These are phyloP conservation scores for Climacteris rufus DNA, from an alignment of 2,113 vertebrate genomes.

Conservation along the genomic window DNA sequence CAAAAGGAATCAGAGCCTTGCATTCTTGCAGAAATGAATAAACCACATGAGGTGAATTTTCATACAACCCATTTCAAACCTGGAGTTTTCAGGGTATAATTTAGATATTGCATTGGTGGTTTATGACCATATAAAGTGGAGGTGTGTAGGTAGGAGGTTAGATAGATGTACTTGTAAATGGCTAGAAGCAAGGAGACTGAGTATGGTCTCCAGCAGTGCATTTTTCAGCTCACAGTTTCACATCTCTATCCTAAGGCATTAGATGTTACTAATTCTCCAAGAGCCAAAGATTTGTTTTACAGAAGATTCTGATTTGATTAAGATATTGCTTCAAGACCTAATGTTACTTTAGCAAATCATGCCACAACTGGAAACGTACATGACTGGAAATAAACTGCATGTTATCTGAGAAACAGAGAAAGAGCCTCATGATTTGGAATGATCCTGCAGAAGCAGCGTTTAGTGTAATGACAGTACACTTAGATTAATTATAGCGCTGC, in stretches of 20 bases:
- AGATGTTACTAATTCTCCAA: constrained; percentile 73
- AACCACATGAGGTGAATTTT: constrained; percentile 65
- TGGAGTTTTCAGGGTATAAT: constrained; percentile 70
- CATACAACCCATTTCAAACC: constrained; percentile 56
- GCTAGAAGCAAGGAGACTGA: constrained; percentile 56
- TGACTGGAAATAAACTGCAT: constrained; percentile 68
- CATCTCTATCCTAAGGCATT: constrained; percentile 69
- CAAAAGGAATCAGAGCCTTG: constrained; percentile 50
- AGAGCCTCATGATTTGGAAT: constrained; percentile 55
- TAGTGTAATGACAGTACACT: constrained; percentile 72
- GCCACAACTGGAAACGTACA: background rate
- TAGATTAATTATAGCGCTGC: constrained; percentile 74
- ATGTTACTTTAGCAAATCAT: constrained; percentile 66
- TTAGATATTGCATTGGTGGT: constrained; percentile 59
- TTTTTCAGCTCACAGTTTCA: constrained; percentile 76
- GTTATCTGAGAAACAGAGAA: constrained; percentile 54
- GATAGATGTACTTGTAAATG: constrained; percentile 64
- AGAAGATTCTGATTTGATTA: constrained; percentile 76
- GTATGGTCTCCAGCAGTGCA: constrained; percentile 49
- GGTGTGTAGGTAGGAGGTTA: constrained; percentile 63
- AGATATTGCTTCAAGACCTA: constrained; percentile 69
- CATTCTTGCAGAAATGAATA: constrained; percentile 65
- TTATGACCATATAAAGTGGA: constrained; percentile 69
- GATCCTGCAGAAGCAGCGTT: constrained; percentile 69
- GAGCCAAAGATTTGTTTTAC: constrained; percentile 75